A percentile compares a stretch with the other conserved stretches of the same genome.
Evolutionary conservation across 2,113 vertebrate genomes (phyloP).

Genomic region (Odobenus rosmarus): DNA sequence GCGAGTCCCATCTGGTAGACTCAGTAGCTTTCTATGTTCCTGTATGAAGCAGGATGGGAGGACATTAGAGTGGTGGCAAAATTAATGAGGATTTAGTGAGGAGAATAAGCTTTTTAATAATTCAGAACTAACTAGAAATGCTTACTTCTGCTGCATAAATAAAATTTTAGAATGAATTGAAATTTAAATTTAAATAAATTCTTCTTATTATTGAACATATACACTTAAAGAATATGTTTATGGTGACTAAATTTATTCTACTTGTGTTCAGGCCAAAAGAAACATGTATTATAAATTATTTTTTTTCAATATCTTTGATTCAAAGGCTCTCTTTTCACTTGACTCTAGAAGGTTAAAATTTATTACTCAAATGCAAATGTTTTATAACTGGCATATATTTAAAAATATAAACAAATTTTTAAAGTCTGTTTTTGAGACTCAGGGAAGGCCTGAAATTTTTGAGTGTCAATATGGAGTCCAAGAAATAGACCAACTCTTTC

Average conservation of each 20-base stretch:
- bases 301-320: slow-evolving; percentile 28
- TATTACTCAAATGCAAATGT: slow-evolving; percentile 33
- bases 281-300: background rate
- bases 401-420: background rate
- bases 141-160: background rate
- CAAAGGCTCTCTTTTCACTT: background rate
- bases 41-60: background rate
- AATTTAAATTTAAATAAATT: slow-evolving; percentile 34
- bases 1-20: slow-evolving; percentile 32
- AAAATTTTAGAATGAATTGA: background rate
- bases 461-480: background rate
- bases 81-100: background rate
- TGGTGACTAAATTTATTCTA: background rate
- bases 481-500: background rate
- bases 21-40: background rate
- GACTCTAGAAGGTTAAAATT: background rate
- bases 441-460: background rate
- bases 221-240: background rate
- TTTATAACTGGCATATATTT: background rate
- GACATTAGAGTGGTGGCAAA: background rate
- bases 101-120: background rate
- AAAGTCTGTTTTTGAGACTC: background rate
- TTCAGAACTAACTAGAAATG: background rate
- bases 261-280: background rate
- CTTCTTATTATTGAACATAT: background rate